Conservation (phyloP, 2,888 invertebrate genomes). For the Keiferia lycopersicella region DNA sequence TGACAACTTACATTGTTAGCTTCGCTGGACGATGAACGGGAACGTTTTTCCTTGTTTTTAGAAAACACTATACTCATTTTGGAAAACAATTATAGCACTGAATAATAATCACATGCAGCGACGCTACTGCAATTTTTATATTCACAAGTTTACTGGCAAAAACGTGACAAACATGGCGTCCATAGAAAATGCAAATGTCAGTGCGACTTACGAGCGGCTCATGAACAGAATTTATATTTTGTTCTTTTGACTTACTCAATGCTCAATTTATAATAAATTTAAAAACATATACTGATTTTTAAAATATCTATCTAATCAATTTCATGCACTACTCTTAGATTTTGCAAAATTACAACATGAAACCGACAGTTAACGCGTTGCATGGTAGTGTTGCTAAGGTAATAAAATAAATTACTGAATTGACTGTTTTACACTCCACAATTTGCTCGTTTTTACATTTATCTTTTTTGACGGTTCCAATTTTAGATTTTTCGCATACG, state of each 20-base stretch:
- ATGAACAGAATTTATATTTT: neutral
- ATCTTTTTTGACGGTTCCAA: no score
- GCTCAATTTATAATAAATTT: neutral
- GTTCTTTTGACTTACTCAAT: neutral
- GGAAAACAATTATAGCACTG: slow-evolving; percentile 33
- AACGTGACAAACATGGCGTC: slow-evolving; percentile 80
- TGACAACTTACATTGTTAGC: slow-evolving; percentile 62
- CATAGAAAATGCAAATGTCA: slow-evolving; percentile 56
- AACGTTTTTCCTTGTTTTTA: slow-evolving; percentile 57
- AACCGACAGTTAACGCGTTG: slow-evolving; percentile 11
- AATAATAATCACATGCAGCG: slow-evolving; percentile 32
- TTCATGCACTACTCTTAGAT: neutral
- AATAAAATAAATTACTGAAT: neutral
- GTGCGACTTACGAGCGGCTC: slow-evolving; percentile 28
- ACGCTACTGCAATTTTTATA: slow-evolving; percentile 45
- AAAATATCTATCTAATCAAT: neutral
- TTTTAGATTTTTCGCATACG: no score
- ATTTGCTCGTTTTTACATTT: neutral
- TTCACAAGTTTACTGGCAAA: slow-evolving; percentile 68
- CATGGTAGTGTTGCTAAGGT: neutral
- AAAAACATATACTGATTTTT: neutral
- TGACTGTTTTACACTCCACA: neutral
- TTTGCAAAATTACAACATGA: slow-evolving; percentile 6
- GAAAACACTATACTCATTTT: slow-evolving; percentile 59
- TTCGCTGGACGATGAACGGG: slow-evolving; percentile 51